phyloP scores from a whole-genome alignment of 2,888 invertebrate genomes.

The Pogonocherus hispidulus region DNA sequence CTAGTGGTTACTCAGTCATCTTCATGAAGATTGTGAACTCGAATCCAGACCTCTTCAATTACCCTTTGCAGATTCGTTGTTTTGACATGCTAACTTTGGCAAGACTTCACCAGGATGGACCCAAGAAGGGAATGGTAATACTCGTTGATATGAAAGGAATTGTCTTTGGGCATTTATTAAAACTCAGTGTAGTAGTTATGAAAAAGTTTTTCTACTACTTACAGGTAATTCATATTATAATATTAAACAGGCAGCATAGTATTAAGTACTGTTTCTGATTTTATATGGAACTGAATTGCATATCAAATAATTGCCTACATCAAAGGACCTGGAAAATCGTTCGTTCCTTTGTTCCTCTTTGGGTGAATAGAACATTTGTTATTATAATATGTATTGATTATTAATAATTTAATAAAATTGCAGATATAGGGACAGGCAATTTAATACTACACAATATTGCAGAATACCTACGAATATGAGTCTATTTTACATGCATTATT shows the following conservation, averaged over 20 bases:
- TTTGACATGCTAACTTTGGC: slow-evolving; percentile 75
- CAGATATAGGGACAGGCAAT: no score
- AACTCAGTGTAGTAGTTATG: slow-evolving; percentile 74
- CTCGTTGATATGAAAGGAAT: slow-evolving; percentile 76
- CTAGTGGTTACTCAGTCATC: slow-evolving; percentile 58
- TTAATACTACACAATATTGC: no score
- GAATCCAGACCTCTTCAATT: slow-evolving; percentile 74
- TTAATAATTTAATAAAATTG: no score
- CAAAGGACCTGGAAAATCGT: no score
- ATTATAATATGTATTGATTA: no score
- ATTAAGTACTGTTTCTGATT: neutral
- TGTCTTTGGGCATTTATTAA: slow-evolving; percentile 75
- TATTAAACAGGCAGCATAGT: neutral
- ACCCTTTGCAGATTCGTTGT: slow-evolving; percentile 70
- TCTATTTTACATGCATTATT: no score
- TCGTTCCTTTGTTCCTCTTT: no score
- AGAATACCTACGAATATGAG: no score
- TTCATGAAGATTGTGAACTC: slow-evolving; percentile 67
- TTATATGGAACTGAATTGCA: no score
- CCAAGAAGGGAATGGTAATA: slow-evolving; percentile 73
- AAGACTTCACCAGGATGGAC: slow-evolving; percentile 72
- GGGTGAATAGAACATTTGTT: no score
- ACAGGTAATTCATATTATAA: slow-evolving; percentile 68
- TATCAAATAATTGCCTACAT: no score
- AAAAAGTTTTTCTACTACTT: slow-evolving; percentile 79